phyloP scores from a whole-genome alignment of 2,797 vertebrate species.

The Poecilia velifera region DNA sequence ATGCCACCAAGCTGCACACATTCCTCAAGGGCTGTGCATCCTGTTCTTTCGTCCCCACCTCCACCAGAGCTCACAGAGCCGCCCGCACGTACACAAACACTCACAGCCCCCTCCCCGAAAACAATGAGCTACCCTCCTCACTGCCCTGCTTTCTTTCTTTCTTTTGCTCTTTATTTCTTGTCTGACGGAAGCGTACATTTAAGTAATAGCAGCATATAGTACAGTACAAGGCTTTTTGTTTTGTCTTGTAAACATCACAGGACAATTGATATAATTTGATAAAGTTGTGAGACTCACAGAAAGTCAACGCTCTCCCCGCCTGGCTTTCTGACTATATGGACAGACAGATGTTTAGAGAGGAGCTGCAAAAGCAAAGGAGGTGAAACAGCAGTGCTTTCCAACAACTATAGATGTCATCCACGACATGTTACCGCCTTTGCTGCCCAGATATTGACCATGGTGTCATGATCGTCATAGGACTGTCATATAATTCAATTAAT shows the following conservation, averaged over 20 bases:
- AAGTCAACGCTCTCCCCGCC: background rate
- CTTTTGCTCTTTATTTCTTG: slow-evolving; percentile 4
- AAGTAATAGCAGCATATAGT: slow-evolving; percentile 15
- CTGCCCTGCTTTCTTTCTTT: slow-evolving; percentile 15
- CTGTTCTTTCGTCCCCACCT: slow-evolving; percentile 82
- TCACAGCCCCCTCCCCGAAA: slow-evolving; percentile 7
- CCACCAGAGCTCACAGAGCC: slow-evolving; percentile 64
- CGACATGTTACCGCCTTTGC: background rate
- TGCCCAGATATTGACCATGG: background rate
- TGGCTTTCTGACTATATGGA: background rate
- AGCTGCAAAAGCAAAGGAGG: background rate
- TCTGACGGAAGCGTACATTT: slow-evolving; percentile 17
- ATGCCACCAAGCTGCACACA: slow-evolving; percentile 71
- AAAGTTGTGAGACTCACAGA: too few species aligned
- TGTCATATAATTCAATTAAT: too few species aligned
- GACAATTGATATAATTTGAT: too few species aligned
- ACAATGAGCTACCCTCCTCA: slow-evolving; percentile 35
- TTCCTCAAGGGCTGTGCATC: slow-evolving; percentile 84
- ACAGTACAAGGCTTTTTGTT: background rate
- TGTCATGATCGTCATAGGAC: background rate
- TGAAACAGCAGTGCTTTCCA: background rate
- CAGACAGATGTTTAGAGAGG: background rate
- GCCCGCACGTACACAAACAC: slow-evolving; percentile 76
- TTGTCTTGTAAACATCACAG: too few species aligned
- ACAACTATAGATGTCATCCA: background rate